phyloP scores from a whole-genome alignment of 2,797 vertebrate species.

The Enoplosus armatus region DNA sequence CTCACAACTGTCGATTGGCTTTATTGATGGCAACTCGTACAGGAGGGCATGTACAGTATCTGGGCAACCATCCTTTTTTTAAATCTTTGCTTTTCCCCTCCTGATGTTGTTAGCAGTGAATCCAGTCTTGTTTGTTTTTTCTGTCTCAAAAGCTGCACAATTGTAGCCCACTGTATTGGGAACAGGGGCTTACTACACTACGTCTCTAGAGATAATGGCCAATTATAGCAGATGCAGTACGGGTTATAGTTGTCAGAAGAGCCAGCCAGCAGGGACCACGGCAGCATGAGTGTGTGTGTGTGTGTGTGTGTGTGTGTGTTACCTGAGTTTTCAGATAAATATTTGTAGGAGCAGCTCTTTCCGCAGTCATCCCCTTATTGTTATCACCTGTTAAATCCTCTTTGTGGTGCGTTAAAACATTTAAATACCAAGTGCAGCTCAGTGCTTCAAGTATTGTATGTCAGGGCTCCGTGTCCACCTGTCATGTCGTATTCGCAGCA shows the following conservation, averaged over 20 bases:
- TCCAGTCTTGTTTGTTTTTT: constrained; percentile 30
- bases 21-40: constrained; percentile 27
- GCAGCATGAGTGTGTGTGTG: constrained; percentile 16
- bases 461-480: neutral
- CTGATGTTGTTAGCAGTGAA: constrained; percentile 31
- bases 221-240: constrained; percentile 75
- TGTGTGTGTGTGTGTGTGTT: constrained; percentile 1
- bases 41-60: neutral
- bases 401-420: neutral
- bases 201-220: constrained; percentile 72
- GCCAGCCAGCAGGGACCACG: constrained; percentile 43
- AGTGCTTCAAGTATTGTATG: neutral
- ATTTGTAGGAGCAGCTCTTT: constrained; percentile 20
- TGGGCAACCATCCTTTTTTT: constrained; percentile 27
- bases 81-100: constrained; percentile 8
- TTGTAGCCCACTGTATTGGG: constrained; percentile 41
- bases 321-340: constrained; percentile 13
- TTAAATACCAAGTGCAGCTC: neutral
- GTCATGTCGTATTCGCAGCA: too few species aligned
- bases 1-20: neutral
- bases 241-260: constrained; percentile 66
- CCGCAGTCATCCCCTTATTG: neutral
- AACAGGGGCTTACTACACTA: constrained; percentile 33
- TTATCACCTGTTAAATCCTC: neutral
- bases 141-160: constrained; percentile 22